Conservation (phyloP, 2,113 vertebrate species). For the Nesogale talazaci region DNA sequence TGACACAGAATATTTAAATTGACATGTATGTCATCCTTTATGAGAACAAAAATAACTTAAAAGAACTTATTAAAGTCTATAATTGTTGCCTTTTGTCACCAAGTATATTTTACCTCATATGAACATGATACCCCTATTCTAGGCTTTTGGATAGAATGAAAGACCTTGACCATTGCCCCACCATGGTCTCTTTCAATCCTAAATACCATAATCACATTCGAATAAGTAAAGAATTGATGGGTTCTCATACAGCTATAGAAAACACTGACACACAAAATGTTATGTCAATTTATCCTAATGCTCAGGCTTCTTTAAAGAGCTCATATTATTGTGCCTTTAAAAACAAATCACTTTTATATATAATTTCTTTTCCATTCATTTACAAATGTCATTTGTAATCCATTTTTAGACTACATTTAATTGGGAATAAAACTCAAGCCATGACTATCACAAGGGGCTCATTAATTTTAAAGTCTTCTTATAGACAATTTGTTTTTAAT, state of each 20-base stretch:
- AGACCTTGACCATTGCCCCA: not conserved
- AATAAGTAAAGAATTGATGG: constrained; percentile 3
- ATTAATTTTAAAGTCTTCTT: constrained; percentile 81
- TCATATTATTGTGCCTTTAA: constrained; percentile 56
- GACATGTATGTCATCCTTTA: not conserved
- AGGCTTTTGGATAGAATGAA: not conserved
- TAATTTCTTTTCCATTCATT: constrained; percentile 79
- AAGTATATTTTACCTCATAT: not conserved
- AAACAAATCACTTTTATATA: constrained; percentile 67
- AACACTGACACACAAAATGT: constrained; percentile 44
- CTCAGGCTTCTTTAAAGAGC: constrained; percentile 52
- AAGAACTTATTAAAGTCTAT: not conserved
- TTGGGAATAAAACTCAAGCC: constrained; percentile 76
- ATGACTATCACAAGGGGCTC: constrained; percentile 69
- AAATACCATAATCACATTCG: not conserved
- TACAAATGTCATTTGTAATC: constrained; percentile 80
- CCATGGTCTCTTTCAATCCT: not conserved
- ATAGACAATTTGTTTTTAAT: constrained; percentile 79
- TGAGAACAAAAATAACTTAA: not conserved
- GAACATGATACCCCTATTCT: not conserved
- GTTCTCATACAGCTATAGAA: not conserved
- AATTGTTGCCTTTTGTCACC: not conserved
- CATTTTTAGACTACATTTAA: constrained; percentile 79
- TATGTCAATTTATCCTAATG: constrained; percentile 36
- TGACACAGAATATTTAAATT: not conserved